Conservation (phyloP, 2,113 vertebrate genomes). For the Ranitomeya imitator region DNA sequence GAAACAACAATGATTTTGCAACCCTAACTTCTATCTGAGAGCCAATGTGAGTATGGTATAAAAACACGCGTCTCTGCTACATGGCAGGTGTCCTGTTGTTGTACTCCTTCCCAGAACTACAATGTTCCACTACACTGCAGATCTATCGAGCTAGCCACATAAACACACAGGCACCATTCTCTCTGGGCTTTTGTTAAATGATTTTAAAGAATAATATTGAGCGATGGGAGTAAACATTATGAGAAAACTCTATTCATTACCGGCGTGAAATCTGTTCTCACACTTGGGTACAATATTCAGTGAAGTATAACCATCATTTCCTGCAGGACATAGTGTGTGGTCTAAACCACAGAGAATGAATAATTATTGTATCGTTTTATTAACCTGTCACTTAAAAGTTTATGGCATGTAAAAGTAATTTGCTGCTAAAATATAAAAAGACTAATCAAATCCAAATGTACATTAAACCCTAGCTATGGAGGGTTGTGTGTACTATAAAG, state of each 20-base stretch:
- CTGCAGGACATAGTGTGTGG: conserved; percentile 31
- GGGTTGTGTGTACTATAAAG: background rate
- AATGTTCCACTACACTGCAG: conserved; percentile 17
- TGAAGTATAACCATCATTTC: conserved; percentile 6
- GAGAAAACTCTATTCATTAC: conserved; percentile 2
- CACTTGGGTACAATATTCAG: conserved; percentile 13
- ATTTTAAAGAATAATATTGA: conserved; percentile 41
- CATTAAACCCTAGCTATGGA: background rate
- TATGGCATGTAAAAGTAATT: background rate
- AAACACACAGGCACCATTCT: background rate
- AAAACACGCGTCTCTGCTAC: conserved; percentile 26
- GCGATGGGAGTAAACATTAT: background rate
- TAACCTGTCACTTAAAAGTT: background rate
- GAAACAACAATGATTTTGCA: conserved; percentile 19
- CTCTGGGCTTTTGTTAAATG: background rate
- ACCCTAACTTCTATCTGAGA: background rate
- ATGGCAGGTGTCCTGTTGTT: conserved; percentile 35
- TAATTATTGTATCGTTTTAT: background rate
- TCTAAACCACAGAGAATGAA: conserved; percentile 1
- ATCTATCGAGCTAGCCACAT: conserved; percentile 4
- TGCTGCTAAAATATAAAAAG: background rate
- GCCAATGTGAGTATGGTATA: conserved; percentile 27
- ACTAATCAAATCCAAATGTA: background rate
- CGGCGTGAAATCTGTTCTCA: conserved; percentile 10
- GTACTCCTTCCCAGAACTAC: conserved; percentile 29